These are phyloP conservation scores for Nothocercus nigrocapillus DNA, from an alignment of 2,113 vertebrate species.

Conservation along the genomic window DNA sequence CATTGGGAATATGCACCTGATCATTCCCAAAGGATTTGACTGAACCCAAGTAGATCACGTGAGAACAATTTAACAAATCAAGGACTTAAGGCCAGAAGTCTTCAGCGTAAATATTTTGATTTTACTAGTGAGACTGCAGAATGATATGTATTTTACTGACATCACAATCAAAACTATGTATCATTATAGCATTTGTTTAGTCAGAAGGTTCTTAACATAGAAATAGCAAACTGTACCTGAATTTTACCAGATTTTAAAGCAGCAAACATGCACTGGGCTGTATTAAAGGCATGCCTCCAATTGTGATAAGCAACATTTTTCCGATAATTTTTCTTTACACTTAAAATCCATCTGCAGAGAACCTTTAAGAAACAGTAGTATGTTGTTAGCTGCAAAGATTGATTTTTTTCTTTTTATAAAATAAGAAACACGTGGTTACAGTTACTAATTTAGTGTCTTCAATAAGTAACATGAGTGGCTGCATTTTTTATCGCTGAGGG, in stretches of 20 bases:
- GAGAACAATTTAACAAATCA: background rate
- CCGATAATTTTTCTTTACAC: conserved; percentile 98
- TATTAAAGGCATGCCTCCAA: conserved; percentile 98
- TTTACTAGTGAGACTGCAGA: background rate
- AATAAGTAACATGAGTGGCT: background rate
- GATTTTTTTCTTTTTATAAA: background rate
- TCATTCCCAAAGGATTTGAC: background rate
- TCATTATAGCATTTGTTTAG: background rate
- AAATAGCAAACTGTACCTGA: conserved; percentile 81
- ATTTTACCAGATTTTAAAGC: conserved; percentile 92
- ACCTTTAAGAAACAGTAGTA: conserved; percentile 76
- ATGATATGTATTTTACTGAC: background rate
- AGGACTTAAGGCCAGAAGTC: background rate
- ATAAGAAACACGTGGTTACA: background rate
- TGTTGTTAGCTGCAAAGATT: background rate
- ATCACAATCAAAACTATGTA: background rate
- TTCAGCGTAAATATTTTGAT: background rate
- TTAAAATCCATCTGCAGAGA: conserved; percentile 95
- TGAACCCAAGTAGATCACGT: background rate
- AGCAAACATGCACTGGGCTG: conserved; percentile 96
- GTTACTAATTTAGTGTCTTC: background rate
- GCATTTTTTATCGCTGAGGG: background rate
- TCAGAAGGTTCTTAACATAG: background rate
- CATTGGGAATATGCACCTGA: background rate
- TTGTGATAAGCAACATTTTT: conserved; percentile 97